Evolutionary conservation across 2,113 vertebrate genomes (phyloP).

Genomic region (Stictonetta naevosa): DNA sequence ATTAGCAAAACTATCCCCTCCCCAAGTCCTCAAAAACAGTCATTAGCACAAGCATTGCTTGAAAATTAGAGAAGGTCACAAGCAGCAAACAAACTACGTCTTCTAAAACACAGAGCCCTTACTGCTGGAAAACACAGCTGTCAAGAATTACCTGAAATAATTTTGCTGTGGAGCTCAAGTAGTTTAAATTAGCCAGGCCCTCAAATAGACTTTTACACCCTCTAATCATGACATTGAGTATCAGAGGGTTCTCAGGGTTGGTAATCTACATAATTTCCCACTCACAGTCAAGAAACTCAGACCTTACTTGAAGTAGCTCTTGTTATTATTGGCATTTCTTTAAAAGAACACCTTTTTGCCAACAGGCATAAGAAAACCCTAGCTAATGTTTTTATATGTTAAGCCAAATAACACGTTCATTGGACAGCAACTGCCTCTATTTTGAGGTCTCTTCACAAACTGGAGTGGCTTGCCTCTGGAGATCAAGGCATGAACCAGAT

Average conservation of each 20-base stretch:
- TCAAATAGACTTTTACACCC: constrained; percentile 44
- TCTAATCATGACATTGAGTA: constrained; percentile 47
- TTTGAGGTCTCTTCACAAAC: constrained; percentile 31
- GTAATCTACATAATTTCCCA: constrained; percentile 69
- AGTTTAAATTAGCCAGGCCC: constrained; percentile 50
- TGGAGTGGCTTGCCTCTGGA: neutral
- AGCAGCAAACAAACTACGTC: constrained; percentile 28
- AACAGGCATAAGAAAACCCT: constrained; percentile 40
- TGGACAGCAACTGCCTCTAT: constrained; percentile 29
- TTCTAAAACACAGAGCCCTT: constrained; percentile 2
- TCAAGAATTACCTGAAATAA: constrained; percentile 54
- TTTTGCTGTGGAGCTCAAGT: constrained; percentile 36
- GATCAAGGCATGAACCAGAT: neutral
- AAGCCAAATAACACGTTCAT: constrained; percentile 43
- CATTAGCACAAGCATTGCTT: constrained; percentile 7
- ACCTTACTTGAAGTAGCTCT: constrained; percentile 56
- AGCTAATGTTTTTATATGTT: constrained; percentile 27
- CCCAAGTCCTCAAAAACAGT: neutral
- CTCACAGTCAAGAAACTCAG: constrained; percentile 38
- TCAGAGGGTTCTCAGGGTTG: constrained; percentile 43
- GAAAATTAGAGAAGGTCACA: neutral
- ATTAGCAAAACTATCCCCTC: constrained; percentile 2
- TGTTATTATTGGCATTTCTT: constrained; percentile 62
- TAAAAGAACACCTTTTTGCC: constrained; percentile 47
- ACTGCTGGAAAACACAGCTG: constrained; percentile 55